Base-by-base conservation (phyloP, 2,797 vertebrate species). In the Takifugu rubripes region DNA sequence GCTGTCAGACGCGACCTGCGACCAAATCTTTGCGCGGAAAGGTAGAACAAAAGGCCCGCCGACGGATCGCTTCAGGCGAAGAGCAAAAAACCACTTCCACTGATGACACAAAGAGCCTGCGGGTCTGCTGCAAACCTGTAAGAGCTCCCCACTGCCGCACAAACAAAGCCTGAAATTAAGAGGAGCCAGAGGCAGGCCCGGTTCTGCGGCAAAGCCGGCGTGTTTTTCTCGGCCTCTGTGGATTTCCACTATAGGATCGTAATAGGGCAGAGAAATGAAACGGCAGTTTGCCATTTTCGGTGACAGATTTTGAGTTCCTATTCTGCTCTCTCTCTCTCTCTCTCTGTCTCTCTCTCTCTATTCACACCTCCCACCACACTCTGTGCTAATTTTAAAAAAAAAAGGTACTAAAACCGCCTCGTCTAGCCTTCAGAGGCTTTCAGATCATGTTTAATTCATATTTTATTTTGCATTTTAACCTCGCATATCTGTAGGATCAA, bases 131-230 rank as follows among this genome's bases (percentile, higher is more conserved):
- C 71, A 64, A 88, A 87, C 84, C 85, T 83, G 74, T 70, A 74
- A 79, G 87, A 88, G 82, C 81, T 76, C 80, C 84, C 81, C 60
- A 64, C 77, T 53, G 52, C 77, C 59, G 56, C 78, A 65, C 85
- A 91, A 91, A 91, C 88, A 91, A 90, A 91, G 87, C 82, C 84
- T 87, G 85, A 87, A 90, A 91, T 91, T 89, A 89, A 86, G 86
- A 83, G 75, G 77, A 80, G 89, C 91, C 84, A 58, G 77, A 84
- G 83, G 88, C 88, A 85, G 79, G 82, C 81, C 81, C 61, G 55
- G 75, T 84, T 78, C 75, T 77, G 75, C 81, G 82, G 69, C 72
- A 65, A 44, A 80, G 77, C 75, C 84, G 75, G 87, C 87, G 83
- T 78, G 85, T 84, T 77, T 86, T 79, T 73, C 71, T 76, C 74